phyloP scores from a whole-genome alignment of 2,797 vertebrate genomes.

The Rhinoraja longicauda region DNA sequence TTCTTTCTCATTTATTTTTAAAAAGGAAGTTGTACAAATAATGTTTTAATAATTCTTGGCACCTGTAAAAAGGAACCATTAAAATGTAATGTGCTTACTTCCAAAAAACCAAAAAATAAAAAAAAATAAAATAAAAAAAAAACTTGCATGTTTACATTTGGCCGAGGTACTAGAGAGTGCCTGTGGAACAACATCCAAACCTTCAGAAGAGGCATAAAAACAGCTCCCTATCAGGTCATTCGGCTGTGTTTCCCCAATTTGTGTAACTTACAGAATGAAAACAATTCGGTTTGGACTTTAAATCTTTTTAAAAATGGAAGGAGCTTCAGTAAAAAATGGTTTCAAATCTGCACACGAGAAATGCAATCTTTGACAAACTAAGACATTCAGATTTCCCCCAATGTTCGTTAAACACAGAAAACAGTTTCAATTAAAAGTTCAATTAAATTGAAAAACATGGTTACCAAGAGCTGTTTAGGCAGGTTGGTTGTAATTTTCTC shows the following conservation, averaged over 20 bases:
- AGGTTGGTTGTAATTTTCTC: conserved; percentile 60
- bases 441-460: conserved; percentile 29
- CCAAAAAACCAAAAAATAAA: too few relatives aligned
- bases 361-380: not conserved
- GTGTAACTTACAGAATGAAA: not conserved
- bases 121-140: too few relatives aligned
- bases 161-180: not conserved
- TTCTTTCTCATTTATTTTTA: too few relatives aligned
- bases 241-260: not conserved
- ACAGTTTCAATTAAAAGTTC: not conserved
- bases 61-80: too few relatives aligned
- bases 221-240: not conserved
- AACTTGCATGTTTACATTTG: not conserved
- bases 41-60: too few relatives aligned
- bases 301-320: not conserved
- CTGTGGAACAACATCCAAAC: not conserved
- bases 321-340: not conserved
- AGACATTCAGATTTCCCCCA: not conserved
- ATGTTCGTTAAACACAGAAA: not conserved
- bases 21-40: too few relatives aligned
- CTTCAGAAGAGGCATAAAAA: not conserved
- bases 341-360: not conserved
- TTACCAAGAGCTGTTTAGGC: conserved; percentile 68
- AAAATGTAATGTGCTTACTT: too few relatives aligned
- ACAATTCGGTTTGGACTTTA: not conserved